These are phyloP conservation scores for Sitodiplosis mosellana DNA, from an alignment of 1,140 invertebrate species.

Conservation along the genomic window DNA sequence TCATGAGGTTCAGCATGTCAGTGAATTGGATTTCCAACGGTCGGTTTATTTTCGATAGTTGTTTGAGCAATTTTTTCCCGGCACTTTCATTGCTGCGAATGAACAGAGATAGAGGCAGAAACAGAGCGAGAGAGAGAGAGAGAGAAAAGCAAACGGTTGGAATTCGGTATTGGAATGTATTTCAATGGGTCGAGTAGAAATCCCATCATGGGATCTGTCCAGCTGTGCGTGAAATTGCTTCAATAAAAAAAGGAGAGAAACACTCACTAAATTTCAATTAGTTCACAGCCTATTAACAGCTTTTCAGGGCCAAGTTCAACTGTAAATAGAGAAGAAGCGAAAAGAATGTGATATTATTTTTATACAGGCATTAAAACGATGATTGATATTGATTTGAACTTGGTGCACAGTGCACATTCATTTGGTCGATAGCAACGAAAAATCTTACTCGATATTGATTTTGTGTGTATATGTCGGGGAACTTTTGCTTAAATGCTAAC, in stretches of 20 bases:
- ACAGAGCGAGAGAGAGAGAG: slow-evolving; percentile 16
- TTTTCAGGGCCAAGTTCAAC: slow-evolving; percentile 44
- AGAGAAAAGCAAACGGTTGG: slow-evolving; percentile 7
- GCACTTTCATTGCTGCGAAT: slow-evolving; percentile 43
- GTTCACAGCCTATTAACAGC: slow-evolving; percentile 52
- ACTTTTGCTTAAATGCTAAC: too few relatives aligned
- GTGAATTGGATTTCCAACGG: slow-evolving; percentile 42
- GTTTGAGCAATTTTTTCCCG: slow-evolving; percentile 35
- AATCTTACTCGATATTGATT: too few relatives aligned
- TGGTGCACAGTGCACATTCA: too few relatives aligned
- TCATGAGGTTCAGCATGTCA: slow-evolving; percentile 57
- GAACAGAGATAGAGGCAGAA: too few relatives aligned
- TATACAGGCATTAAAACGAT: too few relatives aligned
- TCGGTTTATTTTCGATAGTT: slow-evolving; percentile 32
- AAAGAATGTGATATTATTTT: too few relatives aligned
- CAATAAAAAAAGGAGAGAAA: neutral
- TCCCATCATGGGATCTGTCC: neutral
- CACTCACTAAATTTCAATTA: slow-evolving; percentile 70
- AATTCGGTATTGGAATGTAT: neutral
- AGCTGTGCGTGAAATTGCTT: neutral
- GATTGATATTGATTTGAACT: too few relatives aligned
- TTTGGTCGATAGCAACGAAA: too few relatives aligned
- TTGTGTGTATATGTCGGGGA: too few relatives aligned
- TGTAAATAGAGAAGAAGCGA: too few relatives aligned
- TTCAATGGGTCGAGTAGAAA: neutral